These are phyloP conservation scores for Choloepus didactylus DNA, from an alignment of 2,797 vertebrate species.

Conservation along the genomic window DNA sequence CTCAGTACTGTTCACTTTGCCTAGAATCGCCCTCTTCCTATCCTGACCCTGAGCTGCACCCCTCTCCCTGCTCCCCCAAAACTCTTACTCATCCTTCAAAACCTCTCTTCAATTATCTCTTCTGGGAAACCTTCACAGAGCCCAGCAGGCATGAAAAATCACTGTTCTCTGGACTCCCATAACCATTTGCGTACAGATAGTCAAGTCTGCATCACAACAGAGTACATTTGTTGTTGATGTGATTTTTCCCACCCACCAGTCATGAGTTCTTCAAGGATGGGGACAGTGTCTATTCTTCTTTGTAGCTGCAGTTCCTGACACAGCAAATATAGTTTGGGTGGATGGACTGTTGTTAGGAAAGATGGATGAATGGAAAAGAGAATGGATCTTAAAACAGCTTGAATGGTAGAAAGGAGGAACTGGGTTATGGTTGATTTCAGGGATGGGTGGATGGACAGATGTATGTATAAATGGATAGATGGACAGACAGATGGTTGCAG, in stretches of 20 bases:
- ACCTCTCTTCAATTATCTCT: background rate
- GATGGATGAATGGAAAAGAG: background rate
- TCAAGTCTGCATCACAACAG: background rate
- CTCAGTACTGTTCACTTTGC: background rate
- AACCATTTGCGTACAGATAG: background rate
- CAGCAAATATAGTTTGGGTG: background rate
- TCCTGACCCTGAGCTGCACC: background rate
- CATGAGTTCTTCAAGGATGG: background rate
- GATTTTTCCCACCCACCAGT: background rate
- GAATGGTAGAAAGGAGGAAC: background rate
- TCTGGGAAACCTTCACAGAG: background rate
- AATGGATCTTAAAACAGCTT: background rate
- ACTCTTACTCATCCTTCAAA: constrained; percentile 9
- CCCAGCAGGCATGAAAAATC: background rate
- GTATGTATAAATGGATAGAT: background rate
- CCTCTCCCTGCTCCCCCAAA: background rate
- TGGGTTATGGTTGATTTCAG: background rate
- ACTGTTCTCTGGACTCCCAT: background rate
- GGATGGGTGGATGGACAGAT: too few species aligned
- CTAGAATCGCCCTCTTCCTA: background rate
- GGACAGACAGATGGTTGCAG: background rate
- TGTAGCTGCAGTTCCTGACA: background rate
- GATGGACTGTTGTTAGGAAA: background rate
- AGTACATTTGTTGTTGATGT: background rate
- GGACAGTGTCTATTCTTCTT: background rate